Evolutionary conservation across 2,113 vertebrate species (phyloP).

Genomic region (rabbit (Oryctolagus cuniculus)): mOryCun1.1 NC_091437.1:8501001-8501500

Average conservation of each 20-base stretch:
- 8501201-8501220: background rate
- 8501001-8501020: background rate
- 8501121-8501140: background rate
- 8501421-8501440: background rate
- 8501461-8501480: background rate
- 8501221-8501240: background rate
- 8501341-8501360: background rate
- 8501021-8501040: conserved; percentile 26
- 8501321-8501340: background rate
- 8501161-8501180: background rate
- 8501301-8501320: background rate
- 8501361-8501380: background rate
- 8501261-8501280: conserved; percentile 1
- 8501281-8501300: background rate
- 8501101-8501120: background rate
- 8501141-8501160: background rate
- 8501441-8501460: background rate
- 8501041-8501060: background rate
- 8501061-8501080: background rate
- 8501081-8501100: background rate
- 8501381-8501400: conserved; percentile 55
- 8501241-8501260: background rate
- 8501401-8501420: background rate
- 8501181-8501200: background rate
- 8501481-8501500: conserved; percentile 41